Evolutionary conservation across 2,888 invertebrate genomes (phyloP).

Genomic region (Orthosia gracilis): DNA sequence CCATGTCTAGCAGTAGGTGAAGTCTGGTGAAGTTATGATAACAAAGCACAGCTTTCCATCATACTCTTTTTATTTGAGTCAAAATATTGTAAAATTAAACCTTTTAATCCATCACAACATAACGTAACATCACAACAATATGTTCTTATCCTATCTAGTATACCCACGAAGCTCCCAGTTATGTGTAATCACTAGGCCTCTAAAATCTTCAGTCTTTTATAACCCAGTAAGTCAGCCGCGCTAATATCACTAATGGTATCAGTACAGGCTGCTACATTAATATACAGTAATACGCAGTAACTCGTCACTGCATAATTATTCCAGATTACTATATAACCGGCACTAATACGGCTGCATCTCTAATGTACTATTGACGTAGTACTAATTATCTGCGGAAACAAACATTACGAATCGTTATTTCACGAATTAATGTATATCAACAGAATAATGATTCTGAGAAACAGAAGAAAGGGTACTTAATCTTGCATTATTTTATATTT

Average conservation of each 20-base stretch:
- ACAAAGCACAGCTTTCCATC: too few species aligned
- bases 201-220: too few species aligned
- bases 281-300: conserved; percentile 9
- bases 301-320: conserved; percentile 48
- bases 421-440: not conserved
- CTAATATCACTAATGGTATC: conserved; percentile 3
- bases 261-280: not conserved
- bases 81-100: too few species aligned
- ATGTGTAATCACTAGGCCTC: not conserved
- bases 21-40: too few species aligned
- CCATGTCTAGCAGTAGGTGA: too few species aligned
- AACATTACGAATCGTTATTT: not conserved
- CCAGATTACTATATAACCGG: conserved; percentile 3
- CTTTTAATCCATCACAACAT: too few species aligned
- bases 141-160: not conserved
- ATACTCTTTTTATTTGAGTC: too few species aligned
- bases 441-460: not conserved
- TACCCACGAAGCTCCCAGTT: not conserved
- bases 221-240: conserved; percentile 9
- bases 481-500: too few species aligned
- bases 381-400: conserved; percentile 5
- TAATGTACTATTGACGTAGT: conserved; percentile 7
- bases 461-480: not conserved
- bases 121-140: too few species aligned
- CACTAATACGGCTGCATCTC: conserved; percentile 13